Evolutionary conservation across 2,113 vertebrate species (phyloP).

Genomic region (Aspiorhynchus laticeps): DNA sequence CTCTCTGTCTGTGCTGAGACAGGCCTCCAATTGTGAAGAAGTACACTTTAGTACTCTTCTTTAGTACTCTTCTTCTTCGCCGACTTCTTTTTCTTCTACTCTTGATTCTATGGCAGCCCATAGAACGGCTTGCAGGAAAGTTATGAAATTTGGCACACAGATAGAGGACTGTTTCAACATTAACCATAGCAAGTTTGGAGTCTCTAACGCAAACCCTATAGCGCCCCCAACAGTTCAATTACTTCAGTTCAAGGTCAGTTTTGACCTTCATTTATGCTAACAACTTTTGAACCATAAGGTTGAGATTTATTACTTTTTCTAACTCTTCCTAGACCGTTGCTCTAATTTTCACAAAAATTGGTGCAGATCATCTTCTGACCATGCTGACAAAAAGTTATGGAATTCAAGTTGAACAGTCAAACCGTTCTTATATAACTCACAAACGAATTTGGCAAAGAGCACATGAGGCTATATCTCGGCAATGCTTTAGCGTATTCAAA

Average conservation of each 20-base stretch:
- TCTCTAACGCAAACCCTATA: background rate
- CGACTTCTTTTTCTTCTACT: too few species aligned
- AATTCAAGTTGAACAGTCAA: background rate
- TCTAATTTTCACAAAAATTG: background rate
- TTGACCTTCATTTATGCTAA: background rate
- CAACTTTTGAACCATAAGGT: background rate
- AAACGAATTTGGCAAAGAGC: background rate
- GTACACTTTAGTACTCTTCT: too few species aligned
- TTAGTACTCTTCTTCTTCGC: too few species aligned
- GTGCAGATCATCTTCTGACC: background rate
- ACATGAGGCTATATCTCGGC: background rate
- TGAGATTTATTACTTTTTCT: background rate
- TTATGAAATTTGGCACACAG: background rate
- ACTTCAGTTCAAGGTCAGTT: too few species aligned
- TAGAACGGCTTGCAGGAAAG: background rate
- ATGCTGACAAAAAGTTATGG: background rate
- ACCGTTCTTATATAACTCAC: too few species aligned
- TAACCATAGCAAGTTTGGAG: background rate
- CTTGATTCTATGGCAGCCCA: too few species aligned
- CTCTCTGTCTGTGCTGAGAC: background rate
- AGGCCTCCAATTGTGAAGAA: too few species aligned
- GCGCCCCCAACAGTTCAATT: background rate
- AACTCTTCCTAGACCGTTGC: background rate
- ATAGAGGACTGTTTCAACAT: background rate
- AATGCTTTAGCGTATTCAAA: background rate